Conservation (phyloP, 64 coral and sea anemone genomes). For the Montipora foliosa region DNA sequence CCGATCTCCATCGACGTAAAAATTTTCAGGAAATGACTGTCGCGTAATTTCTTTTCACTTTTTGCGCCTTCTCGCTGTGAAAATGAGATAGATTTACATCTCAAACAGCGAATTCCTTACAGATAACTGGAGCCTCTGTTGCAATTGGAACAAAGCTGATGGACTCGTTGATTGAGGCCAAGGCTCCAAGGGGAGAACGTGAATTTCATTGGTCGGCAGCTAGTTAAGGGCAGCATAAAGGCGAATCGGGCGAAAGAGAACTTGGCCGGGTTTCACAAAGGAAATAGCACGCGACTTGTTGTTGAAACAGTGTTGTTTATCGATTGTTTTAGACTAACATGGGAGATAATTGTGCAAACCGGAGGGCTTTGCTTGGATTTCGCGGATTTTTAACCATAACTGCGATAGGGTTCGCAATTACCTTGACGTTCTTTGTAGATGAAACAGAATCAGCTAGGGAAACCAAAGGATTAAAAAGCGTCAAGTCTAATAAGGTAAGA, state of each 20-base stretch:
- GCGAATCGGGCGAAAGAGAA: not conserved
- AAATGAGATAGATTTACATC: slow-evolving; percentile 1
- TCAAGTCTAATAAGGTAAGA: slow-evolving; percentile 36
- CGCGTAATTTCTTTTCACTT: not conserved
- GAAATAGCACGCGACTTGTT: not conserved
- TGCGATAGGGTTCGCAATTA: slow-evolving; percentile 3
- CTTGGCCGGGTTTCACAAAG: slow-evolving; percentile 11
- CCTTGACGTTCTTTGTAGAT: not conserved
- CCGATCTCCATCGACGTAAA: not conserved
- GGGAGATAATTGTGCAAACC: not conserved
- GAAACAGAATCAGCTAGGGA: slow-evolving; percentile 20
- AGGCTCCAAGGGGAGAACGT: not conserved
- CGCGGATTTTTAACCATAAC: not conserved
- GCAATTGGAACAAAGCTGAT: slow-evolving; percentile 30
- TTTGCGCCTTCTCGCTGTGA: not conserved
- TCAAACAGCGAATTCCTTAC: slow-evolving; percentile 40
- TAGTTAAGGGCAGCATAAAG: slow-evolving; percentile 25
- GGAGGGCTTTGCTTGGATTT: not conserved
- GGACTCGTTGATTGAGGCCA: not conserved
- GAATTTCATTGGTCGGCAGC: slow-evolving; percentile 19
- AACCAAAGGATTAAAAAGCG: not conserved
- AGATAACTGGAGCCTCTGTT: slow-evolving; percentile 11
- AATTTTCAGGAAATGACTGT: slow-evolving; percentile 1
- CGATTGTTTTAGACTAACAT: not conserved
- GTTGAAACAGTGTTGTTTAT: slow-evolving; percentile 2